A percentile compares a stretch with the other conserved stretches of the same genome.
phyloP scores from a whole-genome alignment of 2,113 vertebrate species.

The Gymnorhina tibicen region DNA sequence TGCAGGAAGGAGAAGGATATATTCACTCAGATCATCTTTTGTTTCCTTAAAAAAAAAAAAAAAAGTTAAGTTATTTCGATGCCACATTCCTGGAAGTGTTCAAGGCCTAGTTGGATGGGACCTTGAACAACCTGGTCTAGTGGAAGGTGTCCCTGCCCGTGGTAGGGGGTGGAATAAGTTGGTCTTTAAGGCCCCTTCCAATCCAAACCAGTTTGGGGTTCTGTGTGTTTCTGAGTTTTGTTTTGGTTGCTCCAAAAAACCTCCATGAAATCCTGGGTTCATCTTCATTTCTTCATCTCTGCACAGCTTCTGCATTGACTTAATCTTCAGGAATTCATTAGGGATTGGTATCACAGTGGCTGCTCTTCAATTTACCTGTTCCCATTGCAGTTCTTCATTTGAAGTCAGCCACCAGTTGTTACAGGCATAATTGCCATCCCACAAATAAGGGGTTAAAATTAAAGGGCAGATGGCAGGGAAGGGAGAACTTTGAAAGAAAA shows the following conservation, averaged over 20 bases:
- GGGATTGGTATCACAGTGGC: not conserved
- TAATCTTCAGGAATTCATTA: not conserved
- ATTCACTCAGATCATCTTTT: not conserved
- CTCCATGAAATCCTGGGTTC: rapidly evolving
- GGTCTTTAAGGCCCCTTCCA: not conserved
- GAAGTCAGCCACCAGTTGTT: not conserved
- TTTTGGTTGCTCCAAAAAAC: not conserved
- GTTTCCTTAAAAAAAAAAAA: not conserved
- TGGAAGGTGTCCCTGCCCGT: rapidly evolving
- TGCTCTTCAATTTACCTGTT: not conserved
- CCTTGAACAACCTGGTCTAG: not conserved
- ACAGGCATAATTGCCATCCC: rapidly evolving
- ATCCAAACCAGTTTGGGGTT: not conserved
- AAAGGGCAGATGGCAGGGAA: not conserved
- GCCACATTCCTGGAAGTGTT: not conserved
- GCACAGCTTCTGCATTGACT: not conserved
- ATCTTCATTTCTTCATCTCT: not conserved
- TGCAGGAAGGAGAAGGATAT: not conserved
- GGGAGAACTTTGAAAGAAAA: not conserved
- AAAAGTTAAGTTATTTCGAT: not conserved
- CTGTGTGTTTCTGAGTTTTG: not conserved
- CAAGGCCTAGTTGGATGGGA: not conserved
- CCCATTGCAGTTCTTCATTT: not conserved
- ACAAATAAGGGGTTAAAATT: not conserved
- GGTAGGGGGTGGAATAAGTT: too few species aligned